A percentile compares a stretch with the other conserved stretches of the same genome.
phyloP scores from a whole-genome alignment of 2,888 invertebrate genomes.

The Caradrina clavipalpis region DNA sequence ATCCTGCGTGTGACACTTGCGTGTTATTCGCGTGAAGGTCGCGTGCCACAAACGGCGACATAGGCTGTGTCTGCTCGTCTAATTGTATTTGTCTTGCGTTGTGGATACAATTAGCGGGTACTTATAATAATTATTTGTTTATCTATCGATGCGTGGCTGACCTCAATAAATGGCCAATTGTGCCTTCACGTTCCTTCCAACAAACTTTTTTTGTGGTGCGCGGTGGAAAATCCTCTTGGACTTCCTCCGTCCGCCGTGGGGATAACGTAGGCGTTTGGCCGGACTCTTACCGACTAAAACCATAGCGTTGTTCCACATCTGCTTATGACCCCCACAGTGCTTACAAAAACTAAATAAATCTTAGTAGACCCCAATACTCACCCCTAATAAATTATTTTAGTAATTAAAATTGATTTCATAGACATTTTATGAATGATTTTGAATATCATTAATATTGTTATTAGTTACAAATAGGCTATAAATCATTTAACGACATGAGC shows the following conservation, averaged over 20 bases:
- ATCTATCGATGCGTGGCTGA: constrained; percentile 58
- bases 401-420: constrained; percentile 33
- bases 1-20: constrained; percentile 47
- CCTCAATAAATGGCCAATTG: constrained; percentile 53
- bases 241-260: too few relatives aligned
- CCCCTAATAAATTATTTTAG: constrained; percentile 24
- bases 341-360: neutral
- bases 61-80: constrained; percentile 39
- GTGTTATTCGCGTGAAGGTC: constrained; percentile 67
- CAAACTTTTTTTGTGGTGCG: too few relatives aligned
- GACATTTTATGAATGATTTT: constrained; percentile 29
- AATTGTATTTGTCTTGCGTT: constrained; percentile 72
- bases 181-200: neutral
- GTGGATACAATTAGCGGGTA: constrained; percentile 70
- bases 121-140: constrained; percentile 65
- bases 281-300: too few relatives aligned
- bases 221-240: too few relatives aligned
- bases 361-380: constrained; percentile 4
- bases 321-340: too few relatives aligned
- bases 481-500: constrained; percentile 36
- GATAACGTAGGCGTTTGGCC: too few relatives aligned
- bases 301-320: too few relatives aligned
- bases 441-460: constrained; percentile 42
- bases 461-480: constrained; percentile 42
- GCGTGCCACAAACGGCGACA: constrained; percentile 55